phyloP scores from a whole-genome alignment of 2,888 invertebrate genomes.

The Drosophila nigricruria region DNA sequence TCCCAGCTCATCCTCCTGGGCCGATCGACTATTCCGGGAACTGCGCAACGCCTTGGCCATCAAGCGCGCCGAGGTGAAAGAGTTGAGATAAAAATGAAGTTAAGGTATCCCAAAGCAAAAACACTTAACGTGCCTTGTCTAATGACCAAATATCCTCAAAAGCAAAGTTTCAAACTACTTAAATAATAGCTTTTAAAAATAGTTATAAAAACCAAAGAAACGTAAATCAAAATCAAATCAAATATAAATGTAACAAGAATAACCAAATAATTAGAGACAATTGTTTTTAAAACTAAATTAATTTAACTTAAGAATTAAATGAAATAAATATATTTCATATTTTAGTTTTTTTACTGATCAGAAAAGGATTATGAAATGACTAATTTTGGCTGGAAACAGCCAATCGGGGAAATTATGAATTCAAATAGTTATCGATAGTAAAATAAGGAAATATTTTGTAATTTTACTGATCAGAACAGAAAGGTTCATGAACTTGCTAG shows the following conservation, averaged over 20 bases:
- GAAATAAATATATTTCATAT: too few relatives aligned
- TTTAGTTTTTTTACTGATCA: too few relatives aligned
- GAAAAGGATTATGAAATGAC: too few relatives aligned
- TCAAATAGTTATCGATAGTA: too few relatives aligned
- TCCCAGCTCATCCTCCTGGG: constrained; percentile 29
- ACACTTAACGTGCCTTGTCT: too few relatives aligned
- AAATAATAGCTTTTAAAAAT: background rate
- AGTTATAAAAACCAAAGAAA: background rate
- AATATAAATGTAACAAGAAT: background rate
- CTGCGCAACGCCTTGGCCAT: constrained; percentile 34
- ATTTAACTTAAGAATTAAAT: too few relatives aligned
- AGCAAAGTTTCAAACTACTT: background rate
- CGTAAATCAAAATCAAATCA: background rate
- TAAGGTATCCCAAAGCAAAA: background rate
- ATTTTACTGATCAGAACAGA: background rate
- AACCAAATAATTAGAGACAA: too few relatives aligned
- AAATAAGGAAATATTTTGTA: background rate
- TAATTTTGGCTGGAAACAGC: too few relatives aligned
- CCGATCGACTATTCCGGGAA: constrained; percentile 30
- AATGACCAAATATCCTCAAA: background rate
- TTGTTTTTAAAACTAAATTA: background rate
- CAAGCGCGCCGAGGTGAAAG: constrained; percentile 17
- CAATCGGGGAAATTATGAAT: too few relatives aligned
- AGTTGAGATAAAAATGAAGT: background rate
- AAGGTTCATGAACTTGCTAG: background rate